Conservation (phyloP, 2,888 invertebrate genomes). For the Hypomecis atomaria region DNA sequence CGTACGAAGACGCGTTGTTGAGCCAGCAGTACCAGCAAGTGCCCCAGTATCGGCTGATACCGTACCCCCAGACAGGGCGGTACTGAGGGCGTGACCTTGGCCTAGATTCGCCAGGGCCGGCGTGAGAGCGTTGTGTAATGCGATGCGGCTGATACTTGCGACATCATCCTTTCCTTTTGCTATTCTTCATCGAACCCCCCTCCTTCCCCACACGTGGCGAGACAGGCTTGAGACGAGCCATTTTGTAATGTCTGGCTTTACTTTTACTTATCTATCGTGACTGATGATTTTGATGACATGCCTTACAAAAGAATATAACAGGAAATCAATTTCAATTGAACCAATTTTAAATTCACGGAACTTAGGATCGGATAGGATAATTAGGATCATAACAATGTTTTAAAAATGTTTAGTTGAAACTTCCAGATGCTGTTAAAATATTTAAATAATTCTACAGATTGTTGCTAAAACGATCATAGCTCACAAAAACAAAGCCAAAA, state of each 20-base stretch:
- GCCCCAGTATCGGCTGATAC: slow-evolving; percentile 57
- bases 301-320: too few species aligned
- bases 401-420: too few species aligned
- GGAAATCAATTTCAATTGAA: too few species aligned
- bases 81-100: slow-evolving; percentile 69
- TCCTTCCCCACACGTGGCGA: slow-evolving; percentile 18
- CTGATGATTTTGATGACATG: neutral
- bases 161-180: slow-evolving; percentile 41
- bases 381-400: too few species aligned
- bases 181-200: slow-evolving; percentile 33
- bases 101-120: slow-evolving; percentile 61
- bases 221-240: neutral
- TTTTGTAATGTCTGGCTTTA: neutral
- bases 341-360: too few species aligned
- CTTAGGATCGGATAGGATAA: too few species aligned
- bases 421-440: too few species aligned
- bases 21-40: slow-evolving; percentile 42
- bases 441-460: too few species aligned
- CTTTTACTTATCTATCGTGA: neutral
- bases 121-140: slow-evolving; percentile 53
- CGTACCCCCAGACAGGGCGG: slow-evolving; percentile 44
- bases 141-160: slow-evolving; percentile 47
- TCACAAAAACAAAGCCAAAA: too few species aligned
- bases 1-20: slow-evolving; percentile 36
- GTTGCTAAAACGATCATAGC: too few species aligned